Evolutionary conservation across 2,797 vertebrate genomes (phyloP).

Genomic region (Hirundo rustica): DNA sequence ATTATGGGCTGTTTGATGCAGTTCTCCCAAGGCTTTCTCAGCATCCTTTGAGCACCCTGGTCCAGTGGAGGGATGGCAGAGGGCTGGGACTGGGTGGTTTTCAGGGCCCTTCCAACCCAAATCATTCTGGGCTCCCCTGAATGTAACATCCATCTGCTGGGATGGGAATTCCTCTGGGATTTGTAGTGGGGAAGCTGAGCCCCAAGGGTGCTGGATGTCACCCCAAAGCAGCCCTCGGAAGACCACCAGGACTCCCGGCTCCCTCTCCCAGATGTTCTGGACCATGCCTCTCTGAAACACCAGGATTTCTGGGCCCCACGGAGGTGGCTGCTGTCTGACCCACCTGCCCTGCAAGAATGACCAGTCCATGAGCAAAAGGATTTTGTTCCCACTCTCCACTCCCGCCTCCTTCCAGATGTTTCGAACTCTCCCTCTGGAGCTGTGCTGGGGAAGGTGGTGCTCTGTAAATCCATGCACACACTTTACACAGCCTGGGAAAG

Average conservation of each 20-base stretch:
- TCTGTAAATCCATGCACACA: accelerated
- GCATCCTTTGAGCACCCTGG: neutral
- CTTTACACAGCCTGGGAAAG: neutral
- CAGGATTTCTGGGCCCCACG: accelerated
- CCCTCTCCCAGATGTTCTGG: neutral
- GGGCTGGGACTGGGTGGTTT: neutral
- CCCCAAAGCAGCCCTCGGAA: neutral
- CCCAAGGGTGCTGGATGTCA: accelerated
- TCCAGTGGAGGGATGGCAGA: neutral
- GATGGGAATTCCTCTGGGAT: neutral
- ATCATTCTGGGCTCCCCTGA: neutral
- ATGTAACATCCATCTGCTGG: neutral
- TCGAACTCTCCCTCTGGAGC: neutral
- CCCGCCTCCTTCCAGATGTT: neutral
- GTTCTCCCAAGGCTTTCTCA: neutral
- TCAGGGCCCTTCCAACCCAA: neutral
- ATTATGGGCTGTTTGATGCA: neutral
- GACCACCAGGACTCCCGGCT: neutral
- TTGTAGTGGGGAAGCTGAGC: neutral
- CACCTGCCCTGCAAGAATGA: neutral
- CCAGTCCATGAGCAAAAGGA: accelerated
- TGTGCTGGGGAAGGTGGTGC: neutral
- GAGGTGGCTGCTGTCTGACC: neutral
- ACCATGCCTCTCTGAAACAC: accelerated
- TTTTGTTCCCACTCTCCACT: neutral